These are phyloP conservation scores for Dicerorhinus sumatrensis DNA, from an alignment of 2,113 vertebrate genomes.

Conservation along the genomic window DNA sequence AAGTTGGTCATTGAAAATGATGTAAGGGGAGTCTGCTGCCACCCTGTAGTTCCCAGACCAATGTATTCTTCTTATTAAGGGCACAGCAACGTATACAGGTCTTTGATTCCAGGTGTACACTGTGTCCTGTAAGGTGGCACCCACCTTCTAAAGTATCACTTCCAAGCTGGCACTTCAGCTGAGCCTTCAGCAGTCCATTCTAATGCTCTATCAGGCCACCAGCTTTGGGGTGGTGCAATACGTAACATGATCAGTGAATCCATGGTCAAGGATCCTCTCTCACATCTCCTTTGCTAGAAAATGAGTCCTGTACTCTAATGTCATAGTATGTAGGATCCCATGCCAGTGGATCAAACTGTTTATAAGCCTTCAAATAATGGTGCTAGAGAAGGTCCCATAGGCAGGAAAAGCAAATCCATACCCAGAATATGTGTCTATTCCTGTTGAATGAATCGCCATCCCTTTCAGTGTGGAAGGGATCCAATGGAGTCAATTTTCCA, in stretches of 20 bases:
- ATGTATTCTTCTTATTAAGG: not conserved
- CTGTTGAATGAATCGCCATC: not conserved
- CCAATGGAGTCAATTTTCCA: not conserved
- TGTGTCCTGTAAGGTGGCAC: not conserved
- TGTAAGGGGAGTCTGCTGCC: not conserved
- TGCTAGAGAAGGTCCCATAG: not conserved
- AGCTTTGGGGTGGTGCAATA: not conserved
- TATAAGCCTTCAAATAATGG: not conserved
- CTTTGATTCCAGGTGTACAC: not conserved
- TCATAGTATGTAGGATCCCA: not conserved
- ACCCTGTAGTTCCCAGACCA: not conserved
- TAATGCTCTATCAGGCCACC: not conserved
- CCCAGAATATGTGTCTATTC: not conserved
- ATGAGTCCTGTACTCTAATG: not conserved
- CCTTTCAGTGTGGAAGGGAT: not conserved
- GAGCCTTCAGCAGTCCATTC: not conserved
- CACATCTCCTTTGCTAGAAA: not conserved
- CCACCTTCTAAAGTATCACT: not conserved
- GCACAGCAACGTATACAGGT: not conserved
- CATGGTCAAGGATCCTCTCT: not conserved
- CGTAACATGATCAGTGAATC: not conserved
- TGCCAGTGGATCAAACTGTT: not conserved
- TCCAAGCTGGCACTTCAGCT: not conserved
- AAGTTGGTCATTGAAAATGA: not conserved
- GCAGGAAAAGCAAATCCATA: not conserved